Conservation (phyloP, 2,888 invertebrate species). For the Cataglyphis albicans region DNA sequence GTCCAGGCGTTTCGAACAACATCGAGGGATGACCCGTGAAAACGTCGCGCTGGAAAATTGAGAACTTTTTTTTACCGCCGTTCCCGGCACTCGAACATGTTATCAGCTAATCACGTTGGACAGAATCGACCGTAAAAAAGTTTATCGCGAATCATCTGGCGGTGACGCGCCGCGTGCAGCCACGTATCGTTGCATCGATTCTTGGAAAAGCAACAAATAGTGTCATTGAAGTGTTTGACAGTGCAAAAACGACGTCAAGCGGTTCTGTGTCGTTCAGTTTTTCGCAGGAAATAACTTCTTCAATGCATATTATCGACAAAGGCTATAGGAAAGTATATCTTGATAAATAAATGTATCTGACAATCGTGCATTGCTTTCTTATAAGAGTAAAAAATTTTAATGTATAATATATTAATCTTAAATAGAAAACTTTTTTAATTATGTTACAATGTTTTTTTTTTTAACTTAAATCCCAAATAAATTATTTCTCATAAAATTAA, state of each 20-base stretch:
- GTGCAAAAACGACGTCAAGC: constrained; percentile 5
- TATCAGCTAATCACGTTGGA: constrained; percentile 49
- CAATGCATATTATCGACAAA: not conserved
- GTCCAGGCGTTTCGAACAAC: constrained; percentile 34
- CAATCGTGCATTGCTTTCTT: not conserved
- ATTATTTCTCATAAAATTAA: not conserved
- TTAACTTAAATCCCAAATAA: not conserved
- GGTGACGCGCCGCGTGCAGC: constrained; percentile 21
- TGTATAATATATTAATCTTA: not conserved
- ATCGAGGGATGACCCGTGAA: constrained; percentile 45
- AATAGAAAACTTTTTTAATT: not conserved
- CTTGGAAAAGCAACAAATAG: constrained; percentile 5
- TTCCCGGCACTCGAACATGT: constrained; percentile 22
- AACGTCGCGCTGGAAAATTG: constrained; percentile 39
- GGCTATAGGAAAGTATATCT: not conserved
- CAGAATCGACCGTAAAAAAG: constrained; percentile 27
- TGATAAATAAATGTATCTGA: not conserved
- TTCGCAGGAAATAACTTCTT: constrained; percentile 7
- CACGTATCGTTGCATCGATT: constrained; percentile 13
- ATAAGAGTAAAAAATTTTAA: not conserved
- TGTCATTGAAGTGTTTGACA: constrained; percentile 26
- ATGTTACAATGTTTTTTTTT: not conserved
- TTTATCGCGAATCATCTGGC: constrained; percentile 30
- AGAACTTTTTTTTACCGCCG: constrained; percentile 33
- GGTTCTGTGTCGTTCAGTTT: not conserved